Conservation (phyloP, 92 coral and sea anemone genomes). For the Siderastrea radians region DNA sequence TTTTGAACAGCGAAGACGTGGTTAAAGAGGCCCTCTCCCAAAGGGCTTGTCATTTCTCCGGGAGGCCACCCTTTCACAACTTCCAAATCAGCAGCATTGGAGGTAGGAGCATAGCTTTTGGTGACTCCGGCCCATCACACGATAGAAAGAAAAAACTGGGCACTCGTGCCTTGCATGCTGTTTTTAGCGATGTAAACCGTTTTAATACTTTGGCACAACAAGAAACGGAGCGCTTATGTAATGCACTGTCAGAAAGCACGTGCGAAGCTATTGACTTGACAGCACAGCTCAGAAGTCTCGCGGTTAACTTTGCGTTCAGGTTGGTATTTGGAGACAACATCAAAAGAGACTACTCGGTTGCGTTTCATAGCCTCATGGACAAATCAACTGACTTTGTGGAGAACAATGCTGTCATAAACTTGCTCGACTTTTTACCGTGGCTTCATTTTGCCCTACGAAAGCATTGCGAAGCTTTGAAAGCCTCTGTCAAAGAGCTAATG, state of each 20-base stretch:
- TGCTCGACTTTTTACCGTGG: constrained; percentile 95
- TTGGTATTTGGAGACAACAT: constrained; percentile 85
- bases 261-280: constrained; percentile 76
- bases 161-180: constrained; percentile 78
- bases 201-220: constrained; percentile 71
- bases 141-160: constrained; percentile 78
- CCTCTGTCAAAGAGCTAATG: constrained; percentile 67
- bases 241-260: constrained; percentile 31
- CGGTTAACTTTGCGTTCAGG: constrained; percentile 73
- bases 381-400: constrained; percentile 76
- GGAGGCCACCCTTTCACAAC: constrained; percentile 80
- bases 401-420: constrained; percentile 66
- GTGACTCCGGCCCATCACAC: constrained; percentile 77
- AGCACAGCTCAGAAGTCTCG: constrained; percentile 61
- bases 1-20: constrained; percentile 68
- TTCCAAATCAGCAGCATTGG: constrained; percentile 72
- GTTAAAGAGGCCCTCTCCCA: constrained; percentile 78
- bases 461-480: constrained; percentile 58
- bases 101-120: constrained; percentile 85
- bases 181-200: constrained; percentile 70
- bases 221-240: constrained; percentile 64
- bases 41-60: constrained; percentile 74
- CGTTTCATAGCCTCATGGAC: constrained; percentile 57
- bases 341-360: constrained; percentile 51
- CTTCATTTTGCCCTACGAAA: constrained; percentile 71